Evolutionary conservation across 2,888 invertebrate genomes (phyloP).

Genomic region (Dioctria rufipes): DNA sequence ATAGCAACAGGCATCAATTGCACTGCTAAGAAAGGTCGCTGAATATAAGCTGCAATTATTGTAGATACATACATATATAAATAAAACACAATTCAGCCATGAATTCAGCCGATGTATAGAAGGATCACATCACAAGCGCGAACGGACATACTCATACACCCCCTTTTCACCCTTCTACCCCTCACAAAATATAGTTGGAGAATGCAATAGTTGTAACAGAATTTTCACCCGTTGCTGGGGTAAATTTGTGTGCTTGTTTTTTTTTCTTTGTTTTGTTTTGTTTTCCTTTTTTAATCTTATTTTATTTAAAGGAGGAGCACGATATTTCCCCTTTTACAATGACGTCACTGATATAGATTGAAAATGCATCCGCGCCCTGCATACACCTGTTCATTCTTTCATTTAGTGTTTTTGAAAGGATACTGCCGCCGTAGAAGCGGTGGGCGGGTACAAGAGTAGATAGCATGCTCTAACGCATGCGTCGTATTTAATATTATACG

Average conservation of each 20-base stretch:
- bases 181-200: background rate
- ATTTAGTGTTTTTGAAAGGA: slow-evolving; percentile 37
- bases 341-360: slow-evolving; percentile 30
- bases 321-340: slow-evolving; percentile 29
- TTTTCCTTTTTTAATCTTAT: slow-evolving; percentile 41
- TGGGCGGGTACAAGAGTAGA: slow-evolving; percentile 51
- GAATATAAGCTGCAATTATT: slow-evolving; percentile 27
- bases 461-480: slow-evolving; percentile 48
- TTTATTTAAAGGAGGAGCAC: slow-evolving; percentile 47
- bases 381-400: slow-evolving; percentile 54
- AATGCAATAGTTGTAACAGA: slow-evolving; percentile 52
- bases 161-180: too few species aligned
- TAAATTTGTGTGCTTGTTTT: too few species aligned
- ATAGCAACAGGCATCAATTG: slow-evolving; percentile 55
- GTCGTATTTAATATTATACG: background rate
- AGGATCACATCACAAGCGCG: background rate
- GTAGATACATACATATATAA: too few species aligned
- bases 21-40: slow-evolving; percentile 6
- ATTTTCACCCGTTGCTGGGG: slow-evolving; percentile 9
- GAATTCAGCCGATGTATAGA: slow-evolving; percentile 30
- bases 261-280: too few species aligned
- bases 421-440: slow-evolving; percentile 3
- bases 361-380: slow-evolving; percentile 41
- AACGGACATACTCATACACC: slow-evolving; percentile 23
- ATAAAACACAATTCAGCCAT: slow-evolving; percentile 36